These are phyloP conservation scores for Heliornis fulica DNA, from an alignment of 2,113 vertebrate species.

Conservation along the genomic window DNA sequence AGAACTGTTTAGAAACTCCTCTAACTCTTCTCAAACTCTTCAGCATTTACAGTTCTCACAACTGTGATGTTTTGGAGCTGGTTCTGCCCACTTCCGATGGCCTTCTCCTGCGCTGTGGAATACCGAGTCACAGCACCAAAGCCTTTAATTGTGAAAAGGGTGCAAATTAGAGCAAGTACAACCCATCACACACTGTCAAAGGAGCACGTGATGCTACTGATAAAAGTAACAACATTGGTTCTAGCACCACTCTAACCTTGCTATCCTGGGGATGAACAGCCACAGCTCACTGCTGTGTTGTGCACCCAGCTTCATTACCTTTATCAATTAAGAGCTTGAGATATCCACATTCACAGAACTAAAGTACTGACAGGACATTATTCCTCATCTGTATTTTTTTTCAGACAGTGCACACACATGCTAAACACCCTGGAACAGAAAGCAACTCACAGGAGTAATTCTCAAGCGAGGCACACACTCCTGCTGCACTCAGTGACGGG, in stretches of 20 bases:
- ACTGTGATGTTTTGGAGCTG: neutral
- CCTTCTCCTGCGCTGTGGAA: neutral
- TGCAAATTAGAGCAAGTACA: neutral
- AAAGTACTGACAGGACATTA: neutral
- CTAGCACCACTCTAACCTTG: neutral
- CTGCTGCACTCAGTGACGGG: neutral
- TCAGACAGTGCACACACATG: neutral
- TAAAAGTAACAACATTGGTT: neutral
- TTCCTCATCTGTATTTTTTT: neutral
- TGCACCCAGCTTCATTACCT: accelerated
- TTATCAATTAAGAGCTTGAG: neutral
- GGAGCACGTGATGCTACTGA: neutral
- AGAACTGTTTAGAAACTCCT: neutral
- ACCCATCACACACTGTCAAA: neutral
- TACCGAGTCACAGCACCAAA: neutral
- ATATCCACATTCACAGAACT: neutral
- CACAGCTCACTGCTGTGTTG: accelerated
- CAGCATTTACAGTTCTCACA: neutral
- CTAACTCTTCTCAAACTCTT: neutral
- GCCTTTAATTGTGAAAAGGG: neutral
- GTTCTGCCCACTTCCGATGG: neutral
- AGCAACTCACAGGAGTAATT: neutral
- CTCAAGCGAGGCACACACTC: neutral
- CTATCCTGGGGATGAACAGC: neutral
- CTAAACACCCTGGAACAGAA: neutral